Evolutionary conservation across 2,113 vertebrate species (phyloP).

Genomic region (Larimichthys crocea): DNA sequence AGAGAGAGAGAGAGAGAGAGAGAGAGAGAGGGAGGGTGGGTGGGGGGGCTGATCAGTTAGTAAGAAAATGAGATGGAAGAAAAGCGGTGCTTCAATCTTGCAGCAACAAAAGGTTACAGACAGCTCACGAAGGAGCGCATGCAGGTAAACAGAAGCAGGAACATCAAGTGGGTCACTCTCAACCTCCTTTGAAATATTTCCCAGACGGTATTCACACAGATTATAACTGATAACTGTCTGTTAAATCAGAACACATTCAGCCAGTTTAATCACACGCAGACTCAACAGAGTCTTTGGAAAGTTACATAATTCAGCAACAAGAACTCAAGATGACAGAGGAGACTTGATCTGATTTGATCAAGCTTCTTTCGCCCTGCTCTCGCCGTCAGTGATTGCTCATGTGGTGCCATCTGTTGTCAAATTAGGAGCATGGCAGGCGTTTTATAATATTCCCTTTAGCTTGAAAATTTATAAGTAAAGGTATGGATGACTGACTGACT

Average conservation of each 20-base stretch:
- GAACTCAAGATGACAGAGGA: slow-evolving; percentile 1
- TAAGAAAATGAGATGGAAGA: slow-evolving; percentile 8
- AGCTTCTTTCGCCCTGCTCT: not conserved
- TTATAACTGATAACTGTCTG: not conserved
- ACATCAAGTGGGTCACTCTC: not conserved
- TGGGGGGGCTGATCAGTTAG: slow-evolving; percentile 13
- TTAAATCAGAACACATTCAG: slow-evolving; percentile 1
- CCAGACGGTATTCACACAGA: not conserved
- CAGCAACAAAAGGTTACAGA: slow-evolving; percentile 11
- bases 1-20: not conserved
- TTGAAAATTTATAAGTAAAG: not conserved
- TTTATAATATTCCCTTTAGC: not conserved
- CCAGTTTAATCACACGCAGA: not conserved
- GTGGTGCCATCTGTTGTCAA: slow-evolving; percentile 65
- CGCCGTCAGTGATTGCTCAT: slow-evolving; percentile 24
- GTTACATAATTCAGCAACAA: slow-evolving; percentile 13
- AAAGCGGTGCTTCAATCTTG: slow-evolving; percentile 1
- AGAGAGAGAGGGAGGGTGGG: too few species aligned
- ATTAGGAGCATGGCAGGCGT: slow-evolving; percentile 32
- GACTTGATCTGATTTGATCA: not conserved
- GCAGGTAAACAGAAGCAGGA: slow-evolving; percentile 18
- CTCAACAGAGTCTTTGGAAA: not conserved
- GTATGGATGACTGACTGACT: not conserved
- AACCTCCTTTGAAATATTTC: not conserved
- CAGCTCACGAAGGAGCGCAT: not conserved